phyloP scores from a whole-genome alignment of 2,888 invertebrate species.

The Hartigia nigra region DNA sequence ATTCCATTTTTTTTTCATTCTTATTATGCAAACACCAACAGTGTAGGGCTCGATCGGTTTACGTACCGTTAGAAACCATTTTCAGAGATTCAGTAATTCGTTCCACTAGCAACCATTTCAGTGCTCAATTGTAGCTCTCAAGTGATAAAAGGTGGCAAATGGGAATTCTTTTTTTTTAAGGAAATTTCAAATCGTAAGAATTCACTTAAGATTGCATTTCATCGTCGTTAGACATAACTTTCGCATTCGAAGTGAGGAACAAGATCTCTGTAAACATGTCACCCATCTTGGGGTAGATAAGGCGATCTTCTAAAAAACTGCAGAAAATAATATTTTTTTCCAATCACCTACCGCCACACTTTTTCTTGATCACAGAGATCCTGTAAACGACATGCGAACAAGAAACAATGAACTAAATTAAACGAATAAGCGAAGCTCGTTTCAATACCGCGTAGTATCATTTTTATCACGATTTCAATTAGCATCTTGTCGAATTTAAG shows the following conservation, averaged over 20 bases:
- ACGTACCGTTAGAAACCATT: slow-evolving; percentile 15
- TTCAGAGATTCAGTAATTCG: slow-evolving; percentile 7
- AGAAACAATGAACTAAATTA: not conserved
- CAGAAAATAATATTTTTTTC: slow-evolving; percentile 3
- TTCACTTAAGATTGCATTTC: not conserved
- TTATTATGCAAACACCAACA: not conserved
- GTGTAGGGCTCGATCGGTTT: not conserved
- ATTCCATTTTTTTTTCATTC: not conserved
- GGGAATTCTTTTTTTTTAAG: not conserved
- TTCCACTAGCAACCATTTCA: slow-evolving; percentile 32
- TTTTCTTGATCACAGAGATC: not conserved
- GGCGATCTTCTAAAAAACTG: slow-evolving; percentile 5
- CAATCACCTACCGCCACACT: not conserved
- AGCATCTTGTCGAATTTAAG: not conserved
- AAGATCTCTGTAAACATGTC: slow-evolving; percentile 1
- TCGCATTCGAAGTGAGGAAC: not conserved
- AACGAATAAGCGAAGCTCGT: not conserved
- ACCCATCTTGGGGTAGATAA: not conserved
- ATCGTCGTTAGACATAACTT: not conserved
- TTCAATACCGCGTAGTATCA: not conserved
- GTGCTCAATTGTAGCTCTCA: slow-evolving; percentile 39
- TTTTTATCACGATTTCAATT: not conserved
- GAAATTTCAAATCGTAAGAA: not conserved
- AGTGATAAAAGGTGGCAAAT: slow-evolving; percentile 47
- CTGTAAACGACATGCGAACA: not conserved